Percentiles rank a stretch among this genome's conserved stretches.
phyloP scores from a whole-genome alignment of 2,888 invertebrate species.

The Notodonta ziczac region DNA sequence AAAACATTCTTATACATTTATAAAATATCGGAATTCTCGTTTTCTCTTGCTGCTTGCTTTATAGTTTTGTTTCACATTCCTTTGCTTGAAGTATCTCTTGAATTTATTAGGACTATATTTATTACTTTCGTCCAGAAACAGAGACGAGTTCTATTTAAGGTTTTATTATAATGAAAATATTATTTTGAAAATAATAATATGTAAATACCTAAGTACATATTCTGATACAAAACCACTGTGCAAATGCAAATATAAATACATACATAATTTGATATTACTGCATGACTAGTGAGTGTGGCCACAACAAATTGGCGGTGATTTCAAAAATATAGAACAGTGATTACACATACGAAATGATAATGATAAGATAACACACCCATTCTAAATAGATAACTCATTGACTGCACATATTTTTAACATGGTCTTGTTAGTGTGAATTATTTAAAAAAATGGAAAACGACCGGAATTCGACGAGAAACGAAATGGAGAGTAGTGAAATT shows the following conservation, averaged over 20 bases:
- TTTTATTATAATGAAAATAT: not conserved
- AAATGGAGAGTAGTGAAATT: slow-evolving; percentile 48
- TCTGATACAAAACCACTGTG: not conserved
- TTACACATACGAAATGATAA: slow-evolving; percentile 64
- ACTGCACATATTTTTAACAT: slow-evolving; percentile 62
- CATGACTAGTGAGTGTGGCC: not conserved
- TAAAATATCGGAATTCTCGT: slow-evolving; percentile 32
- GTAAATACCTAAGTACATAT: no score
- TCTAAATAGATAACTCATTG: slow-evolving; percentile 66
- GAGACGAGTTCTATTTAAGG: not conserved
- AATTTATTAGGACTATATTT: slow-evolving; percentile 37
- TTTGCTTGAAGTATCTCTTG: slow-evolving; percentile 7
- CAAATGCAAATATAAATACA: not conserved
- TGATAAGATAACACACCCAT: slow-evolving; percentile 79
- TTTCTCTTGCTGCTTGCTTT: slow-evolving; percentile 8
- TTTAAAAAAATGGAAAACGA: slow-evolving; percentile 65
- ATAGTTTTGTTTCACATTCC: slow-evolving; percentile 24
- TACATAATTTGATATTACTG: no score
- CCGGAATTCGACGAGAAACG: slow-evolving; percentile 43
- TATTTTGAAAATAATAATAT: not conserved
- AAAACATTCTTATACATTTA: slow-evolving; percentile 27
- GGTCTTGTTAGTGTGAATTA: slow-evolving; percentile 66
- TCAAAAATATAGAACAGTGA: slow-evolving; percentile 75
- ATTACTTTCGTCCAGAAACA: slow-evolving; percentile 52
- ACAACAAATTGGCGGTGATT: slow-evolving; percentile 65